A percentile compares a stretch with the other conserved stretches of the same genome.
Evolutionary conservation across 1,140 invertebrate species (phyloP).

Genomic region (Oryctes rhinoceros): DNA sequence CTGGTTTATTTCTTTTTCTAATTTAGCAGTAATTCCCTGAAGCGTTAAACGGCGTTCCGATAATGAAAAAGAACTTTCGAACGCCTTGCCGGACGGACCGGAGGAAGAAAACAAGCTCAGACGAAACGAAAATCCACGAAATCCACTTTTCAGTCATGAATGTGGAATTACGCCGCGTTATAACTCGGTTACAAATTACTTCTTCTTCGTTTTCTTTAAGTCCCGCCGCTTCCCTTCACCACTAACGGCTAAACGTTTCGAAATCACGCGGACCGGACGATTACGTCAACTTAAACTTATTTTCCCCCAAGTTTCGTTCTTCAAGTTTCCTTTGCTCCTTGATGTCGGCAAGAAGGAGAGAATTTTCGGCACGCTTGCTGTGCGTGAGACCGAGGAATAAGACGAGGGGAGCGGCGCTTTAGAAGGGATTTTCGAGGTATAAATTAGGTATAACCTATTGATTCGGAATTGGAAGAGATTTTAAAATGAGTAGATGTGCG

Average conservation of each 20-base stretch:
- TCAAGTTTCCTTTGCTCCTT: background rate
- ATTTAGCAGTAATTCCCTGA: slow-evolving; percentile 6
- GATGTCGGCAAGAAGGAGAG: background rate
- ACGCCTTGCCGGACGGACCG: background rate
- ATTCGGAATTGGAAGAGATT: slow-evolving; percentile 18
- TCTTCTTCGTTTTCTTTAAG: background rate
- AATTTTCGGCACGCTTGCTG: background rate
- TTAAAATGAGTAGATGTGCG: slow-evolving; percentile 5
- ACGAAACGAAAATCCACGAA: slow-evolving; percentile 14
- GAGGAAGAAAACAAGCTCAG: background rate
- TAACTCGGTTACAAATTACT: slow-evolving; percentile 34
- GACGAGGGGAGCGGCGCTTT: background rate
- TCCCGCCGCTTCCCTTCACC: background rate
- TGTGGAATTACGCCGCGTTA: slow-evolving; percentile 29
- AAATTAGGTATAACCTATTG: slow-evolving; percentile 29
- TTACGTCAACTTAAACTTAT: slow-evolving; percentile 31
- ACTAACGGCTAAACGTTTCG: background rate
- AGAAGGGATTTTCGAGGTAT: background rate
- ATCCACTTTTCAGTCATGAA: slow-evolving; percentile 30
- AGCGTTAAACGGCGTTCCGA: slow-evolving; percentile 23
- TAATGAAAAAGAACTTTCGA: slow-evolving; percentile 30
- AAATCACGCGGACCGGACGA: slow-evolving; percentile 26
- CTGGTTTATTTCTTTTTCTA: background rate
- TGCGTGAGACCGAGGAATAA: background rate
- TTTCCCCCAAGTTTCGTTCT: background rate